Conservation (phyloP, 2,113 vertebrate genomes). For the Bothrops jararaca region DNA sequence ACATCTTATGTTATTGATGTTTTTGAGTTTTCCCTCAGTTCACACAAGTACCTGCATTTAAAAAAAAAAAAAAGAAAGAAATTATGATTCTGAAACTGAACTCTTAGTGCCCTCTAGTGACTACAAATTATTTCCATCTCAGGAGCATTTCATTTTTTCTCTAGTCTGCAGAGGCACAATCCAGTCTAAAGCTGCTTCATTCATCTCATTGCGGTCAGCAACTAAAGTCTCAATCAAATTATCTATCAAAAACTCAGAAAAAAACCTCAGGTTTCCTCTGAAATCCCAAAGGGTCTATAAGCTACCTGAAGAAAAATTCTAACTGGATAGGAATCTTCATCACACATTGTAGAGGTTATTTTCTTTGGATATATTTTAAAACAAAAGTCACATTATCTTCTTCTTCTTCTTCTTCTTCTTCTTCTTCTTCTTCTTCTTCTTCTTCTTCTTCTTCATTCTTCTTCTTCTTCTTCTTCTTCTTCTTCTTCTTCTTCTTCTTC, state of each 20-base stretch:
- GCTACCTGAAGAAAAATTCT: background rate
- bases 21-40: background rate
- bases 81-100: conserved; percentile 6
- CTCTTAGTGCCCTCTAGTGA: conserved; percentile 61
- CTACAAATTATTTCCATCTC: fast-evolving
- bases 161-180: background rate
- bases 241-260: background rate
- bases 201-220: background rate
- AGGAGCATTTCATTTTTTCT: background rate
- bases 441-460: too few species aligned
- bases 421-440: too few species aligned
- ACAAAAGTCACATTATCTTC: too few species aligned
- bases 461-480: too few species aligned
- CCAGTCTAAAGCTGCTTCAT: background rate
- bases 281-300: background rate
- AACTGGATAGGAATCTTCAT: background rate
- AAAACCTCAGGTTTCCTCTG: background rate
- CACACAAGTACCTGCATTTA: background rate
- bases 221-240: background rate
- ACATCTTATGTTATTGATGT: background rate
- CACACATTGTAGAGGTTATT: background rate
- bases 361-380: background rate
- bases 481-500: too few species aligned
- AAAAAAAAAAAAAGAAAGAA: background rate
- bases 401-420: too few species aligned